A percentile compares a stretch with the other conserved stretches of the same genome.
Conservation (phyloP, 2,113 vertebrate genomes). For the Mesitornis unicolor region DNA sequence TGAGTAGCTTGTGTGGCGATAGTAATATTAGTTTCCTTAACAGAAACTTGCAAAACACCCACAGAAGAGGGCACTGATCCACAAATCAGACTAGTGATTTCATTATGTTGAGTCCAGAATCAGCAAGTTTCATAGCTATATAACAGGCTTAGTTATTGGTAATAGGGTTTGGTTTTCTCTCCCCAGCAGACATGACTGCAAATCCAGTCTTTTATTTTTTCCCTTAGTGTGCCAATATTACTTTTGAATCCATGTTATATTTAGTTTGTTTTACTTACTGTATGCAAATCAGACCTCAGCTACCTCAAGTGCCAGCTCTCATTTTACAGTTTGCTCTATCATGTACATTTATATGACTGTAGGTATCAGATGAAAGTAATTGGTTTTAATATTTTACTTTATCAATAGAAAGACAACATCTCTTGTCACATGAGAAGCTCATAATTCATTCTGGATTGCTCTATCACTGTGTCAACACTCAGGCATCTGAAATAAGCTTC, state of each 20-base stretch:
- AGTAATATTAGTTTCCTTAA: not conserved
- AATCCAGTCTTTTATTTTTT: not conserved
- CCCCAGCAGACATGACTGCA: not conserved
- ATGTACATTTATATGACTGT: not conserved
- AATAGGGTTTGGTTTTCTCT: not conserved
- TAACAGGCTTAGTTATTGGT: not conserved
- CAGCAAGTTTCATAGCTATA: not conserved
- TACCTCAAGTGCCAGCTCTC: not conserved
- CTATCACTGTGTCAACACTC: not conserved
- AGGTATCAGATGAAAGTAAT: not conserved
- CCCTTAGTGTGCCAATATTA: not conserved
- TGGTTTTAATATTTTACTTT: constrained; percentile 43
- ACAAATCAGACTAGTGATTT: not conserved
- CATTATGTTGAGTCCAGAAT: not conserved
- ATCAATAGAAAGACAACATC: not conserved
- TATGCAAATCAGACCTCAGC: constrained; percentile 1
- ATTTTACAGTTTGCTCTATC: constrained; percentile 5
- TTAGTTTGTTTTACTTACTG: not conserved
- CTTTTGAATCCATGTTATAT: constrained; percentile 6
- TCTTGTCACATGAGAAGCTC: not conserved
- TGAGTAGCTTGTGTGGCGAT: not conserved
- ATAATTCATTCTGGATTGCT: constrained; percentile 11
- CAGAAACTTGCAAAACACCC: not conserved
- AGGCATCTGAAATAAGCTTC: not conserved
- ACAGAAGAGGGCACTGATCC: not conserved